These are phyloP conservation scores for Gadus chalcogrammus DNA, from an alignment of 2,113 vertebrate species.

Conservation along the genomic window DNA sequence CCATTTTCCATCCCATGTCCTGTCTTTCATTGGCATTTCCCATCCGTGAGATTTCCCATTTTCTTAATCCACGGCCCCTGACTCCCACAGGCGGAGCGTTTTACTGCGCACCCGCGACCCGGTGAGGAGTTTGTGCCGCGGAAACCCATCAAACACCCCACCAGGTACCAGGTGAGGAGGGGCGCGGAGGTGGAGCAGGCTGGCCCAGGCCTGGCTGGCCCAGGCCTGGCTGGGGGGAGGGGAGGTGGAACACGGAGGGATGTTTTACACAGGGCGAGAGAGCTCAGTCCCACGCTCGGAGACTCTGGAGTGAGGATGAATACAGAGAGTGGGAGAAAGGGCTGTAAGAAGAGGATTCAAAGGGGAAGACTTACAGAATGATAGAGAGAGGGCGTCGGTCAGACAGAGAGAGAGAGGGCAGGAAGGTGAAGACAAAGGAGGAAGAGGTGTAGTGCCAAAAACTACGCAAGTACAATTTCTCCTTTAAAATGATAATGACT, in stretches of 20 bases:
- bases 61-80: not conserved
- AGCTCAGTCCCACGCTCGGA: not conserved
- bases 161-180: conserved; percentile 87
- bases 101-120: conserved; percentile 75
- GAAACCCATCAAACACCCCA: conserved; percentile 86
- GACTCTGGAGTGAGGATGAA: not conserved
- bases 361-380: not conserved
- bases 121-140: conserved; percentile 80
- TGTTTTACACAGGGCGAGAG: not conserved
- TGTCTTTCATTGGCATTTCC: too few species aligned
- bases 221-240: not conserved
- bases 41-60: not conserved
- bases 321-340: not conserved
- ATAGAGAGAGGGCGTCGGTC: not conserved
- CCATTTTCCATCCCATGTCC: too few species aligned
- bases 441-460: not conserved
- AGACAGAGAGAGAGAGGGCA: not conserved
- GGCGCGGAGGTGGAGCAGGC: not conserved
- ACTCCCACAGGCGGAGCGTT: conserved; percentile 79
- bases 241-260: not conserved
- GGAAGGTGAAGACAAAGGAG: not conserved
- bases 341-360: not conserved
- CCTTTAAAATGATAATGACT: too few species aligned
- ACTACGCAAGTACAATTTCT: too few species aligned
- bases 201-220: not conserved